Evolutionary conservation across 2,888 invertebrate species (phyloP).

Genomic region (Eudasyphora cyanicolor): DNA sequence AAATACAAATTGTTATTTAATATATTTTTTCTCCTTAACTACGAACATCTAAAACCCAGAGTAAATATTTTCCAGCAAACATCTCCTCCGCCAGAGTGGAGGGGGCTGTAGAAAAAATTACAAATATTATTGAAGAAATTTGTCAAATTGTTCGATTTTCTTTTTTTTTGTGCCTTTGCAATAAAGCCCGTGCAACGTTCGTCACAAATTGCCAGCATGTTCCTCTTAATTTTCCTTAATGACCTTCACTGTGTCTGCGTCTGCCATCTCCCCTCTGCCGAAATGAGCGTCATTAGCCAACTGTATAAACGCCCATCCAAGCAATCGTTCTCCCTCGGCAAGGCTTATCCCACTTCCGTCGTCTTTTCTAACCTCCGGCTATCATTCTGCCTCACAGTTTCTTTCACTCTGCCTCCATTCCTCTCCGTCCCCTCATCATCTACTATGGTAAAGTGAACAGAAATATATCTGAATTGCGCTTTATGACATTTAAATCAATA

Average conservation of each 20-base stretch:
- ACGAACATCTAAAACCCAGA: background rate
- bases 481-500: constrained; percentile 36
- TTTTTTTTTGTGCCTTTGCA: background rate
- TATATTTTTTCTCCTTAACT: background rate
- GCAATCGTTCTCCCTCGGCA: background rate
- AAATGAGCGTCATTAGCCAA: constrained; percentile 2
- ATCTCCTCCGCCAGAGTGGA: background rate
- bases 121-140: constrained; percentile 21
- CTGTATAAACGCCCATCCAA: background rate
- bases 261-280: background rate
- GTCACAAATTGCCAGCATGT: constrained; percentile 25
- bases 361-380: too few species aligned
- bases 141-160: background rate
- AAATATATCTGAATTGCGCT: constrained; percentile 18
- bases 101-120: background rate
- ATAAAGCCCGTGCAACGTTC: background rate
- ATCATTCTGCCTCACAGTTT: background rate
- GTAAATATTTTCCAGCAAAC: background rate
- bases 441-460: background rate
- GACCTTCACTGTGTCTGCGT: background rate
- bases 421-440: background rate
- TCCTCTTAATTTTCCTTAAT: constrained; percentile 18
- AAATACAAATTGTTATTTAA: constrained; percentile 4
- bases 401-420: background rate
- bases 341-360: background rate